phyloP scores from a whole-genome alignment of 2,797 vertebrate genomes.

The Peromyscus melanophrys region DNA sequence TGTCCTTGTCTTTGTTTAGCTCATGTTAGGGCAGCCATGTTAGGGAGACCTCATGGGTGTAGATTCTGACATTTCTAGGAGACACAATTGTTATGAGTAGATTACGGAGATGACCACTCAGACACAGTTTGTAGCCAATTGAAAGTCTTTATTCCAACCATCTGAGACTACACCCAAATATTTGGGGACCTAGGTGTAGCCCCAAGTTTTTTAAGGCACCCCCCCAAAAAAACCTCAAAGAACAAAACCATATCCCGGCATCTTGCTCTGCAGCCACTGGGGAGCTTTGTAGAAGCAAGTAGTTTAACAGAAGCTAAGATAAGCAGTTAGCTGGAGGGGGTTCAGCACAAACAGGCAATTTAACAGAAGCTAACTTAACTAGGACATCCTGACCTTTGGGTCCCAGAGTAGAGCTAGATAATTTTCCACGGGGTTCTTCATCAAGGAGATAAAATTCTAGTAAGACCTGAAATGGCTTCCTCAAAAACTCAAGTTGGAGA shows the following conservation, averaged over 20 bases:
- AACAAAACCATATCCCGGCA: neutral
- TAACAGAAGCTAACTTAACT: neutral
- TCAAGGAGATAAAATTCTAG: neutral
- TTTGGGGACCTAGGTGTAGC: neutral
- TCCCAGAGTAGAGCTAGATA: neutral
- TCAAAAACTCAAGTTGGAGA: neutral
- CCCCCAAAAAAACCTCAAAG: neutral
- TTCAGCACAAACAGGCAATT: neutral
- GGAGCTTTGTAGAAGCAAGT: neutral
- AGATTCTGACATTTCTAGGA: neutral
- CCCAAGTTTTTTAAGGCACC: neutral
- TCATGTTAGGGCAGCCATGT: neutral
- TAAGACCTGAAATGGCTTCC: neutral
- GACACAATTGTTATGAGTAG: neutral
- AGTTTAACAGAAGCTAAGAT: neutral
- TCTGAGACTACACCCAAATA: neutral
- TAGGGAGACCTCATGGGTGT: neutral
- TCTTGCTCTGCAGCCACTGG: neutral
- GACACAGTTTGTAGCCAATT: neutral
- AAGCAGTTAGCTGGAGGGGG: neutral
- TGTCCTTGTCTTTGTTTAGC: neutral
- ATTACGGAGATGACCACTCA: neutral
- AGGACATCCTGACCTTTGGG: neutral
- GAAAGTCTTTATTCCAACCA: neutral
- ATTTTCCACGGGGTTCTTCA: neutral